Evolutionary conservation across 2,888 invertebrate genomes (phyloP).

Genomic region (Cinara cedri): DNA sequence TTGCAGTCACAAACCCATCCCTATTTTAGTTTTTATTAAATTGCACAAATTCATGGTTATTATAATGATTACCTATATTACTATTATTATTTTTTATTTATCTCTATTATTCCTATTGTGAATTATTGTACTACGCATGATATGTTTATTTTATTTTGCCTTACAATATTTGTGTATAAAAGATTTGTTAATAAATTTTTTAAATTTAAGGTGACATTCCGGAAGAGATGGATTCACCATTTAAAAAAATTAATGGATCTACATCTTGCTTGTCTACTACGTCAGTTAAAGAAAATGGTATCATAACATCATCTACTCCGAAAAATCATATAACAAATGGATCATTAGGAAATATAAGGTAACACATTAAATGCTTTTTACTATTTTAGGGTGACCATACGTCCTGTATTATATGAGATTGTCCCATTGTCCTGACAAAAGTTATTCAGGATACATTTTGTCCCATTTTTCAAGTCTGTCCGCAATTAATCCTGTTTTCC

Average conservation of each 20-base stretch:
- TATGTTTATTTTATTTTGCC: neutral
- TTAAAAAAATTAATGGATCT: constrained; percentile 49
- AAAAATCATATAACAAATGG: constrained; percentile 29
- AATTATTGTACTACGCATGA: constrained; percentile 25
- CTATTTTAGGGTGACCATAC: no score
- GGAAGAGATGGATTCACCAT: constrained; percentile 51
- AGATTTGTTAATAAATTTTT: neutral
- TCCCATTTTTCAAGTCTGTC: no score
- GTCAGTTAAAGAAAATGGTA: constrained; percentile 43
- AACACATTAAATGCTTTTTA: no score
- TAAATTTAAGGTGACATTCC: constrained; percentile 48
- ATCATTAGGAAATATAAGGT: constrained; percentile 53
- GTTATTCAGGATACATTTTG: no score
- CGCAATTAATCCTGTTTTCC: no score
- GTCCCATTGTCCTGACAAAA: no score
- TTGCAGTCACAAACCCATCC: constrained; percentile 15
- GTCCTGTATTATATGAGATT: no score
- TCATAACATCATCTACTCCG: constrained; percentile 42
- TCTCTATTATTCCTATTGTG: neutral
- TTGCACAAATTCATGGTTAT: constrained; percentile 32
- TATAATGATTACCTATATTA: neutral
- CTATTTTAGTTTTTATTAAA: constrained; percentile 22
- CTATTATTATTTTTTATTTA: neutral
- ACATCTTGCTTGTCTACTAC: constrained; percentile 28
- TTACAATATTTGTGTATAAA: neutral